phyloP scores from a whole-genome alignment of 2,113 vertebrate genomes.

The Mystacornis crossleyi region DNA sequence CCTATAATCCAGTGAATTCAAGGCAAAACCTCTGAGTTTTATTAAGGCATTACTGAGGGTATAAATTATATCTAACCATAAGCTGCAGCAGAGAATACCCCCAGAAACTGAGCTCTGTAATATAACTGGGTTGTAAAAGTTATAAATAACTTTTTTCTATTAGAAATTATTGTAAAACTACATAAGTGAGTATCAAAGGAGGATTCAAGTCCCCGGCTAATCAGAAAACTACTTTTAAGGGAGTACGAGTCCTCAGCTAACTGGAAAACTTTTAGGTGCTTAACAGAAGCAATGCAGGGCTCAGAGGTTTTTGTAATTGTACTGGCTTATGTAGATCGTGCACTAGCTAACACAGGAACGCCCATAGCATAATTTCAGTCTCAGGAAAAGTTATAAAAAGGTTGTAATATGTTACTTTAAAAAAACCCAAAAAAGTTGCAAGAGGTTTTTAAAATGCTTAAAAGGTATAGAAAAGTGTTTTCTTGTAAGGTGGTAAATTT shows the following conservation, averaged over 20 bases:
- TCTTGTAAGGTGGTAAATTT: neutral
- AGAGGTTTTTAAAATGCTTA: neutral
- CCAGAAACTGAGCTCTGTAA: neutral
- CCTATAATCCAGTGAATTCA: neutral
- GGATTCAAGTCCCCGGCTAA: neutral
- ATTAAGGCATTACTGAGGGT: neutral
- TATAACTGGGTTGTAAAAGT: neutral
- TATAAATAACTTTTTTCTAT: neutral
- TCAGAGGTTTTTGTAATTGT: neutral
- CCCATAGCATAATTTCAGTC: neutral
- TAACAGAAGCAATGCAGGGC: neutral
- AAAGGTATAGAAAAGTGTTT: neutral
- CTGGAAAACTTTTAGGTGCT: neutral
- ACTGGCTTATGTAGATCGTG: neutral
- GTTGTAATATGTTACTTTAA: neutral
- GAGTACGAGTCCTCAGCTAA: neutral
- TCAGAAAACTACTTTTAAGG: neutral
- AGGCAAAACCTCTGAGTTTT: neutral
- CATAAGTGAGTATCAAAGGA: neutral
- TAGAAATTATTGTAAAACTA: neutral
- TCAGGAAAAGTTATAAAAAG: neutral
- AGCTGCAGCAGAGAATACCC: neutral
- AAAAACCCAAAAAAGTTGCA: neutral
- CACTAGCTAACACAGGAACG: neutral
- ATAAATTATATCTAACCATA: neutral